Evolutionary conservation across 2,113 vertebrate genomes (phyloP).

Genomic region (Corythaeola cristata): DNA sequence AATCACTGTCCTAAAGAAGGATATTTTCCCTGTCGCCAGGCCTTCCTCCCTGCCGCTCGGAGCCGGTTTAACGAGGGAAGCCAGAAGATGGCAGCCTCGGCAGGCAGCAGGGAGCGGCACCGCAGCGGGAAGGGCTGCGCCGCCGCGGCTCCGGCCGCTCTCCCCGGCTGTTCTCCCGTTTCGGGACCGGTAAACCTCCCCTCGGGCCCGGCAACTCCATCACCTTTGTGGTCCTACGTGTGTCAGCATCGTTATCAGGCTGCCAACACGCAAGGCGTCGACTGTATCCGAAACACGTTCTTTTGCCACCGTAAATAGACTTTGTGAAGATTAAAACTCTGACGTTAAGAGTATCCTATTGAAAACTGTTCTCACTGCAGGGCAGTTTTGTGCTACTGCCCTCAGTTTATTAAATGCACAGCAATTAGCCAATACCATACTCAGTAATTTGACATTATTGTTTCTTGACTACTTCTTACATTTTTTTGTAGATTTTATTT

Average conservation of each 20-base stretch:
- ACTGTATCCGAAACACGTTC: not conserved
- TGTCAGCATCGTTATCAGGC: not conserved
- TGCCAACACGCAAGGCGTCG: not conserved
- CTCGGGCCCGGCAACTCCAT: not conserved
- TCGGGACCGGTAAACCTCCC: not conserved
- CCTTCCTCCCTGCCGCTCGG: not conserved
- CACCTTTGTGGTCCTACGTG: too few relatives aligned
- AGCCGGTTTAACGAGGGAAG: not conserved
- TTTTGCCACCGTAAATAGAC: accelerated
- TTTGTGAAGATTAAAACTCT: not conserved
- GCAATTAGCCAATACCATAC: accelerated
- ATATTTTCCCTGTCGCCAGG: too few relatives aligned
- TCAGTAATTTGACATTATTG: not conserved
- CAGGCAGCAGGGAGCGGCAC: not conserved
- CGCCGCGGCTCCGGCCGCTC: not conserved
- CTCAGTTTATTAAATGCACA: not conserved
- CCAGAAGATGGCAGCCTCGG: constrained; percentile 63
- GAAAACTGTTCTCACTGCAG: accelerated
- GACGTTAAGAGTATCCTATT: not conserved
- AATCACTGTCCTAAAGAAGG: too few relatives aligned
- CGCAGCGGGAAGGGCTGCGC: not conserved
- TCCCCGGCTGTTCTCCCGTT: not conserved
- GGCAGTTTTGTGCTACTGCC: not conserved
- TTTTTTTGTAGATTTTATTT: not conserved
- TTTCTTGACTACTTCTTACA: not conserved